These are phyloP conservation scores for Todiramphus saurophagus DNA, from an alignment of 2,113 vertebrate genomes.

Conservation along the genomic window DNA sequence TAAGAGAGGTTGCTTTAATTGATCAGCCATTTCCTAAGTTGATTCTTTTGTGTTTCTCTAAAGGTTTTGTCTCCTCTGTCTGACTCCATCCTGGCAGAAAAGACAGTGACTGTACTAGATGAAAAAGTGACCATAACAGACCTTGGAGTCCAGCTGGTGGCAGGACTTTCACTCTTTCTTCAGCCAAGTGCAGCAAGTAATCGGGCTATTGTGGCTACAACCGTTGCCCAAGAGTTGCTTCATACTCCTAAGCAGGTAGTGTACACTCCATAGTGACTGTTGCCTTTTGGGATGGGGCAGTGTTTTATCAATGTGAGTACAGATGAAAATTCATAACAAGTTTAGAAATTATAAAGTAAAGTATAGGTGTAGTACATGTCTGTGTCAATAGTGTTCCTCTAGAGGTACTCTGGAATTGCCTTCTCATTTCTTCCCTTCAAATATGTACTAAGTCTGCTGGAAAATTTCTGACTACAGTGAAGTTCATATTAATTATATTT, in stretches of 20 bases:
- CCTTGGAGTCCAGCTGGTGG: slow-evolving; percentile 90
- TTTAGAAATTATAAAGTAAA: not conserved
- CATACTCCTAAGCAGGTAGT: slow-evolving; percentile 89
- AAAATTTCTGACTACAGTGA: not conserved
- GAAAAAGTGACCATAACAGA: slow-evolving; percentile 94
- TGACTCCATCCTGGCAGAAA: slow-evolving; percentile 96
- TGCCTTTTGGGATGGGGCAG: not conserved
- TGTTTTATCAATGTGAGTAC: not conserved
- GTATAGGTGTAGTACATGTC: not conserved
- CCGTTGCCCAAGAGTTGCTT: slow-evolving; percentile 87
- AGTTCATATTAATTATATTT: not conserved
- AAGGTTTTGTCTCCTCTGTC: slow-evolving; percentile 94
- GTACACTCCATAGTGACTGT: not conserved
- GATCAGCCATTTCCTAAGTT: not conserved
- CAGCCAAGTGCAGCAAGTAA: slow-evolving; percentile 83
- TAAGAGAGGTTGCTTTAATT: not conserved
- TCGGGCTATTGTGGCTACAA: slow-evolving; percentile 84
- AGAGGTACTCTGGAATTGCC: not conserved
- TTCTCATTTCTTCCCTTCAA: not conserved
- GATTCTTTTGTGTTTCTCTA: not conserved
- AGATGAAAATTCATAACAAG: not conserved
- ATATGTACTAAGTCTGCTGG: not conserved
- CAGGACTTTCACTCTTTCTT: slow-evolving; percentile 86
- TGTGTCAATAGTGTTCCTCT: not conserved
- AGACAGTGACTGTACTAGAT: slow-evolving; percentile 90